Percentiles rank a stretch among this genome's conserved stretches.
phyloP scores from a whole-genome alignment of 2,113 vertebrate genomes.

The Eretmochelys imbricata region DNA sequence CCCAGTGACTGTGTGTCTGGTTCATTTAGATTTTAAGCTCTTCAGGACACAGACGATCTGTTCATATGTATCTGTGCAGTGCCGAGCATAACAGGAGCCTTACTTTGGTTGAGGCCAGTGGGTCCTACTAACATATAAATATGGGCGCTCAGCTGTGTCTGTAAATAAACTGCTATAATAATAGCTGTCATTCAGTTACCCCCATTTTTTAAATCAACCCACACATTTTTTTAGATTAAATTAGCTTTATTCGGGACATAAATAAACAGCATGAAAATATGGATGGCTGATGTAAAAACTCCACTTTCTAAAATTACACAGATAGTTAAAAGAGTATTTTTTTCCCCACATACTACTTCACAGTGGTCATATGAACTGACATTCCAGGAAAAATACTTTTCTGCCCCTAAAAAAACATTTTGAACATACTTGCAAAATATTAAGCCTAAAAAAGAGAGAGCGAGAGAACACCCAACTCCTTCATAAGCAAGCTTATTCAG shows the following conservation, averaged over 20 bases:
- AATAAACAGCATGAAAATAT: constrained; percentile 18
- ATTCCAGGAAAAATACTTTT: constrained; percentile 2
- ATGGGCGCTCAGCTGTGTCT: not conserved
- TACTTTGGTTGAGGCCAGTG: not conserved
- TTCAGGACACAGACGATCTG: not conserved
- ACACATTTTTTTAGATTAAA: not conserved
- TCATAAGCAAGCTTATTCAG: not conserved
- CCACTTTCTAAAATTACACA: not conserved
- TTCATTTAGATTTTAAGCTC: accelerated
- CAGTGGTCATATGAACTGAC: not conserved
- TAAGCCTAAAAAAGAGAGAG: not conserved
- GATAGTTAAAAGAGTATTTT: not conserved
- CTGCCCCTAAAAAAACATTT: constrained; percentile 6
- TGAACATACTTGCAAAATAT: not conserved
- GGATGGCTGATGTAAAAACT: constrained; percentile 54
- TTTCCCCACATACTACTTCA: not conserved
- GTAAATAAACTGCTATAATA: accelerated
- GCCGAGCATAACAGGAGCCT: not conserved
- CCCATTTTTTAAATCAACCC: not conserved
- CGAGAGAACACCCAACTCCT: not conserved
- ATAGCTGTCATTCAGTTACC: accelerated
- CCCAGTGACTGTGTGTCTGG: accelerated
- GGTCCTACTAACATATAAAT: accelerated
- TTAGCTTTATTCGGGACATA: constrained; percentile 56
- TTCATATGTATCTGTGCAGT: not conserved